These are phyloP conservation scores for Trichonephila inaurata DNA, from an alignment of 1,140 invertebrate species.

Conservation along the genomic window DNA sequence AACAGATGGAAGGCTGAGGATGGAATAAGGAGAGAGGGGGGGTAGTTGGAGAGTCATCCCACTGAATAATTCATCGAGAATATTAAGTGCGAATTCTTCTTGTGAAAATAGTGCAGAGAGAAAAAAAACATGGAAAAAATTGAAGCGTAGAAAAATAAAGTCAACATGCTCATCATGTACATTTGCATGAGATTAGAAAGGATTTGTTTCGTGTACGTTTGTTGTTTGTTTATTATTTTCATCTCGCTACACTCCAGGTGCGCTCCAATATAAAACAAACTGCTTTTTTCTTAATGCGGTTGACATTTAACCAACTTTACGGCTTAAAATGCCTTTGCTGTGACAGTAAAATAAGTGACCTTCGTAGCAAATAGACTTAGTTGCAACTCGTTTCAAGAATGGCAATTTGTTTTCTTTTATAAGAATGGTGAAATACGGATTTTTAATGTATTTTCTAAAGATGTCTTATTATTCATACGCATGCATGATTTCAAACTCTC, in stretches of 20 bases:
- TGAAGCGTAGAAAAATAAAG: background rate
- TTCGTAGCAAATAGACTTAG: no score
- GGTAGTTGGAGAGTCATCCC: background rate
- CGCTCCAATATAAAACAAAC: no score
- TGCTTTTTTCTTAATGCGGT: no score
- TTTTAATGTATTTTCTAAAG: no score
- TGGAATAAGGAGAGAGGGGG: background rate
- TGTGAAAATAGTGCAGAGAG: background rate
- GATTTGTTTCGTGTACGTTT: background rate
- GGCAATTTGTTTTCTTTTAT: no score
- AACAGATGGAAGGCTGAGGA: background rate
- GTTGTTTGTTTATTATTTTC: background rate
- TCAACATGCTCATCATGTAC: constrained; percentile 14
- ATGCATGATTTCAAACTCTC: no score
- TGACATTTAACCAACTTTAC: no score
- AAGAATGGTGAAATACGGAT: no score
- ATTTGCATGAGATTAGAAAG: constrained; percentile 4
- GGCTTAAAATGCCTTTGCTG: no score
- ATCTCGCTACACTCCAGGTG: background rate
- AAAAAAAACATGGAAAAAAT: background rate
- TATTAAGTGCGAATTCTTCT: constrained; percentile 43
- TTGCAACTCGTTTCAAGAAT: no score
- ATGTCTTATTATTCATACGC: no score
- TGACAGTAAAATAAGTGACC: no score
- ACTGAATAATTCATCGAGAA: constrained; percentile 43